phyloP scores from a whole-genome alignment of 2,113 vertebrate genomes.

The Regulus satrapa region DNA sequence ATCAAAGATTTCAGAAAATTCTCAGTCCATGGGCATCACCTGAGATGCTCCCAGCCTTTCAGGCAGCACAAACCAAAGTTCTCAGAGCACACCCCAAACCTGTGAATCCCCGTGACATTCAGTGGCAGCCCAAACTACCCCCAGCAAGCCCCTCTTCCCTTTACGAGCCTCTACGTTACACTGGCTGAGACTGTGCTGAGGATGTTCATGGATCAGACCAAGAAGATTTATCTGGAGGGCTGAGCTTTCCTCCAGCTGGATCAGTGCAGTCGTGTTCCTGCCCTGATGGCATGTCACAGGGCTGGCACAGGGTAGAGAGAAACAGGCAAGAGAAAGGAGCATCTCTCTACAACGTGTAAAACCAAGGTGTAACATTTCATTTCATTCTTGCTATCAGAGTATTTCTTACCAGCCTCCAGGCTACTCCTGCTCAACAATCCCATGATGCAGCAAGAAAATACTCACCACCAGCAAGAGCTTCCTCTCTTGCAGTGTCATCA shows the following conservation, averaged over 20 bases:
- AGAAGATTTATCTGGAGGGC: neutral
- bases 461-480: conserved; percentile 84
- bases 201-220: neutral
- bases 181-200: neutral
- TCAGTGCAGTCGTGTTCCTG: neutral
- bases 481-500: conserved; percentile 76
- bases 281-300: neutral
- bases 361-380: neutral
- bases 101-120: neutral
- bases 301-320: neutral
- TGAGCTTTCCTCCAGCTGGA: neutral
- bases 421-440: neutral
- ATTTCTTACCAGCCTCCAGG: neutral
- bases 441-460: neutral
- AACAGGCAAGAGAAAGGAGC: neutral
- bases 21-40: neutral
- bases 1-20: conserved; percentile 7
- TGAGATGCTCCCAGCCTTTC: neutral
- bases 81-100: neutral
- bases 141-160: neutral
- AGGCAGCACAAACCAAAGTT: neutral
- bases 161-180: fast-evolving
- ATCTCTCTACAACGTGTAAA: neutral
- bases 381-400: neutral
- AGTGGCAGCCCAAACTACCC: neutral